phyloP scores from a whole-genome alignment of 2,113 vertebrate genomes.

The Phyllostomus discolor region DNA sequence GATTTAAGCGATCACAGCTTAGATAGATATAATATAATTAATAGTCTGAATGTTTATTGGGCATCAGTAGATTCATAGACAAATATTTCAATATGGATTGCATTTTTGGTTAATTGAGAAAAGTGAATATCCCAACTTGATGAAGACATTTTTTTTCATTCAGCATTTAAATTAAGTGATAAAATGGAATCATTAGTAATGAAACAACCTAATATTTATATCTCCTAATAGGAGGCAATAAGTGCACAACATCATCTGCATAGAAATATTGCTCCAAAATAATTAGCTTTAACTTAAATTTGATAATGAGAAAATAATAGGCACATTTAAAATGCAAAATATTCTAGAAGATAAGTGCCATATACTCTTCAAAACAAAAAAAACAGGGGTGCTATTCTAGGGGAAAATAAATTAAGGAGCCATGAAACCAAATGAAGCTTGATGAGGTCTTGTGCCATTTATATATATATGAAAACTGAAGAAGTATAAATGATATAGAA shows the following conservation, averaged over 20 bases:
- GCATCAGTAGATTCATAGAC: background rate
- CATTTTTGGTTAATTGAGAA: background rate
- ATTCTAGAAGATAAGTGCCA: background rate
- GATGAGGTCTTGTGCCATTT: background rate
- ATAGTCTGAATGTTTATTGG: background rate
- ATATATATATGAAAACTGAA: background rate
- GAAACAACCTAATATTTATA: background rate
- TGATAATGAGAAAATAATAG: background rate
- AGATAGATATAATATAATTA: background rate
- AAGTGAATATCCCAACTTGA: background rate
- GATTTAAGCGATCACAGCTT: background rate
- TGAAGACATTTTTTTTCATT: background rate
- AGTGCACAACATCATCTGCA: background rate
- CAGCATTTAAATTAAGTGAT: background rate
- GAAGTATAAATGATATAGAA: background rate
- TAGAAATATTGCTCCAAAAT: background rate
- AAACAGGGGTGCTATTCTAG: background rate
- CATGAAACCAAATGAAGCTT: background rate
- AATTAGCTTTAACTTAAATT: background rate
- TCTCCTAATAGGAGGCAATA: background rate
- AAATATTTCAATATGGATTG: background rate
- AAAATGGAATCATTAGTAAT: background rate
- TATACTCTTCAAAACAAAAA: background rate
- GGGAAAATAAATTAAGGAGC: background rate
- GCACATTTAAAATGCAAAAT: background rate